A percentile compares a stretch with the other conserved stretches of the same genome.
Conservation (phyloP, 2,797 vertebrate species). For the Falco cherrug region DNA sequence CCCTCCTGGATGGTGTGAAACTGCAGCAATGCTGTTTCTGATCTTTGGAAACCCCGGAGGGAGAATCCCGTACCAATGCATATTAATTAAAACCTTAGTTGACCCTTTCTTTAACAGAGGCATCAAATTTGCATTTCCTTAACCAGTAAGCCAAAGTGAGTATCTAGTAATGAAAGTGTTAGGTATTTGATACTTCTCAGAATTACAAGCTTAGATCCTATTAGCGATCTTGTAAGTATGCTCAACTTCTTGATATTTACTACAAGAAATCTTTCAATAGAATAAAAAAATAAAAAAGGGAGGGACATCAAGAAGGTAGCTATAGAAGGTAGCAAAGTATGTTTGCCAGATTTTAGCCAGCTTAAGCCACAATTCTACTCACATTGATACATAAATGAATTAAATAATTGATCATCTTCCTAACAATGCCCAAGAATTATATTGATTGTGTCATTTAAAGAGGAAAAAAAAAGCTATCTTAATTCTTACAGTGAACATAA, state of each 20-base stretch:
- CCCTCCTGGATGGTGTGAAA: background rate
- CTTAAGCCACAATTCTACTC: background rate
- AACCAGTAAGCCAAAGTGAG: background rate
- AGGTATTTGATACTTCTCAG: background rate
- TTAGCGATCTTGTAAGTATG: background rate
- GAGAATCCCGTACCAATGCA: background rate
- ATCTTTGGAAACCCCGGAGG: background rate
- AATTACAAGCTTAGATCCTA: background rate
- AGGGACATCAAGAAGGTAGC: background rate
- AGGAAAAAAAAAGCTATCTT: background rate
- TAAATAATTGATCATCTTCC: background rate
- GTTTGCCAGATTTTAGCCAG: background rate
- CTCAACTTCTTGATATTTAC: background rate
- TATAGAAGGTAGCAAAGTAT: background rate
- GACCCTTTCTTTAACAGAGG: background rate
- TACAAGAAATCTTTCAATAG: background rate
- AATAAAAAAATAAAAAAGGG: background rate
- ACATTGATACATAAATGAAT: background rate
- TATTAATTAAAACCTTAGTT: background rate
- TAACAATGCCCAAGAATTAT: background rate
- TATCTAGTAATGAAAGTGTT: background rate
- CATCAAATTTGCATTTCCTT: background rate
- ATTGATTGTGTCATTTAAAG: background rate
- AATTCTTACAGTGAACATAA: conserved; percentile 36
- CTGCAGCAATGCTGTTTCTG: background rate